phyloP scores from a whole-genome alignment of 37 sponge, comb jelly and placozoan genomes.

The Hormiphora californensis region DNA sequence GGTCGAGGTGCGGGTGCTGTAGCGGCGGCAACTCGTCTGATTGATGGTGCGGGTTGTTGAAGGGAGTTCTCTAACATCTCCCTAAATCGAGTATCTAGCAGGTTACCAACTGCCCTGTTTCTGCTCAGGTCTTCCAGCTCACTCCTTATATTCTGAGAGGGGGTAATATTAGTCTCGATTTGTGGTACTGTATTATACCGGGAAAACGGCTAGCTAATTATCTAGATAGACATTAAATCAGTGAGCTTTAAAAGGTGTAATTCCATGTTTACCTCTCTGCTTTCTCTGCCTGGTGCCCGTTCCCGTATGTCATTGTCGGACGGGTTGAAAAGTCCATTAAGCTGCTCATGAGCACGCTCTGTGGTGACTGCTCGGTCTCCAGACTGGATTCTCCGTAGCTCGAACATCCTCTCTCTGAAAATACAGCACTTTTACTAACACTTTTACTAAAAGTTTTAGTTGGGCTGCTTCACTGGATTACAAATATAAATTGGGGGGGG shows the following conservation, averaged over 20 bases:
- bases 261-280: background rate
- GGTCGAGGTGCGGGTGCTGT: too few relatives aligned
- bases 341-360: background rate
- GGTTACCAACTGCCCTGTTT: slow-evolving; percentile 8
- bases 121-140: background rate
- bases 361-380: slow-evolving; percentile 42
- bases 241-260: background rate
- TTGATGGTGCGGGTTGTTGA: background rate
- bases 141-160: background rate
- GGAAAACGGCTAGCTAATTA: too few relatives aligned
- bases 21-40: background rate
- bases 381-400: slow-evolving; percentile 18
- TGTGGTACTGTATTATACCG: too few relatives aligned
- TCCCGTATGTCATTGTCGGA: too few relatives aligned
- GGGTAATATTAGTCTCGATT: too few relatives aligned
- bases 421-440: too few relatives aligned
- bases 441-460: too few relatives aligned
- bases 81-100: slow-evolving; percentile 16
- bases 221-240: too few relatives aligned
- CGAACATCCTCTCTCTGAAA: slow-evolving; percentile 40
- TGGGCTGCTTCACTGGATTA: too few relatives aligned
- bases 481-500: too few relatives aligned
- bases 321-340: slow-evolving; percentile 5
- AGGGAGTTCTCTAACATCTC: slow-evolving; percentile 11
- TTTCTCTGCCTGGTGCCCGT: too few relatives aligned